Evolutionary conservation across 2,888 invertebrate genomes (phyloP), one percentile per base, ranked within the genome.

Genomic region (Nudaria mundana): DNA sequence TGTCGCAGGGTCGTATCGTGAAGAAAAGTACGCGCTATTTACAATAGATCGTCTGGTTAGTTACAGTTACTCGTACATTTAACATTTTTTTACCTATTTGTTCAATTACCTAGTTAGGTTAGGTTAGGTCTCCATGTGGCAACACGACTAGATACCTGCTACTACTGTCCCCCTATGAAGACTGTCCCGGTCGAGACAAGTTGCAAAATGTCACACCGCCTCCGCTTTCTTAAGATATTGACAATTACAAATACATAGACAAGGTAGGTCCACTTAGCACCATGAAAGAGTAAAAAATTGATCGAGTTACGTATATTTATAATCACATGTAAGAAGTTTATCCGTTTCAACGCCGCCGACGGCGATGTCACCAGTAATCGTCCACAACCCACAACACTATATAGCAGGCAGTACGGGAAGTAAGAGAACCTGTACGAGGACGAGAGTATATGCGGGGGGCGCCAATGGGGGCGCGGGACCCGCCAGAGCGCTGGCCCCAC

Each of bases 401-500:
- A n/a, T n/a, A n/a, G n/a, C n/a, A n/a, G n/a, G n/a, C 14, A 11
- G 3, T 12, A 2, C 8, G 20, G 1, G 14, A 13, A 5, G 3
- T 31, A 14, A 32, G 10, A 13, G n/a, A 24, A 15, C 11, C 33
- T 8, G 15, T 11, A 5, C 2, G 22, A 6, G 13, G 15, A 3
- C 10, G 2, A 2, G 3, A 4, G 11, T 24, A 1, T 7, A n/a
- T 6, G 16, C 25, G 13, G 10, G 6, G 4, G 5, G n/a, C 23
- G 22, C 14, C 20, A 5, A 5, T 5, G 20, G 30, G n/a, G 44
- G 40, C n/a, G 63, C 66, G 33, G 48, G 49, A 37, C 64, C 51
- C 2, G 76, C 56, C 36, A 95, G 88, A 2, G 95, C 95, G 67
- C 94, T 94, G 30, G 95, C 95, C 80, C 93, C 94, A 72, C 95